phyloP scores from a whole-genome alignment of 2,888 invertebrate species.

The Drosophila melanosoma region DNA sequence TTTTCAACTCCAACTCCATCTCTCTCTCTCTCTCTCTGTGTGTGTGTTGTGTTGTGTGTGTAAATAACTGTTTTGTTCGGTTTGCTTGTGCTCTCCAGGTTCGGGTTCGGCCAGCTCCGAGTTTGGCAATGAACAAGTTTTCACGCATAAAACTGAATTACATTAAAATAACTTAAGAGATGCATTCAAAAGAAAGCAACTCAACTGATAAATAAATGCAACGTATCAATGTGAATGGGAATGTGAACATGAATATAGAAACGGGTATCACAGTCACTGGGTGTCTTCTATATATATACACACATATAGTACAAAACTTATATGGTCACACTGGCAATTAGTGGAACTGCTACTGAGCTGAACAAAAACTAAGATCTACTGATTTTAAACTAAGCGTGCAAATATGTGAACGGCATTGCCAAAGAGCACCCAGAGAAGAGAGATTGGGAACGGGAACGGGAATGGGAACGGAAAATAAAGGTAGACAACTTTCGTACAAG shows the following conservation, averaged over 20 bases:
- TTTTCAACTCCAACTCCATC: conserved; percentile 1
- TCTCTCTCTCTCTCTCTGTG: not conserved
- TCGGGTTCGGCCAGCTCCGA: conserved; percentile 20
- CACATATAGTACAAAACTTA: conserved; percentile 2
- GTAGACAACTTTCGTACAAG: conserved; percentile 1
- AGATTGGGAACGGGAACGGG: not conserved
- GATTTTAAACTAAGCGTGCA: conserved; percentile 45
- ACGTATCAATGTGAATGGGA: conserved; percentile 14
- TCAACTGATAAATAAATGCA: conserved; percentile 35
- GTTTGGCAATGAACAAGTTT: conserved; percentile 74
- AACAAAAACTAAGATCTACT: conserved; percentile 34
- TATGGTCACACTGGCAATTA: conserved; percentile 49
- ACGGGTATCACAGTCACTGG: conserved; percentile 24
- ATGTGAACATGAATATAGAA: conserved; percentile 13
- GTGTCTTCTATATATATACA: not conserved
- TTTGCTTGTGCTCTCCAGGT: not conserved
- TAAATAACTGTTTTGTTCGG: conserved; percentile 54
- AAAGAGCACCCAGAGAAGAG: conserved; percentile 2
- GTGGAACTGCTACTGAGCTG: conserved; percentile 7
- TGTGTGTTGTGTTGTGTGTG: conserved; percentile 9
- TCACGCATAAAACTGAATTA: conserved; percentile 72
- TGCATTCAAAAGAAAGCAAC: conserved; percentile 45
- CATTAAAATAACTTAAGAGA: conserved; percentile 61
- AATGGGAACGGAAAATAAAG: not conserved
- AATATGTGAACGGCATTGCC: conserved; percentile 27